Percentiles rank a stretch among this genome's conserved stretches.
Evolutionary conservation across 1,140 invertebrate genomes (phyloP).

Genomic region (Hyles euphorbiae): DNA sequence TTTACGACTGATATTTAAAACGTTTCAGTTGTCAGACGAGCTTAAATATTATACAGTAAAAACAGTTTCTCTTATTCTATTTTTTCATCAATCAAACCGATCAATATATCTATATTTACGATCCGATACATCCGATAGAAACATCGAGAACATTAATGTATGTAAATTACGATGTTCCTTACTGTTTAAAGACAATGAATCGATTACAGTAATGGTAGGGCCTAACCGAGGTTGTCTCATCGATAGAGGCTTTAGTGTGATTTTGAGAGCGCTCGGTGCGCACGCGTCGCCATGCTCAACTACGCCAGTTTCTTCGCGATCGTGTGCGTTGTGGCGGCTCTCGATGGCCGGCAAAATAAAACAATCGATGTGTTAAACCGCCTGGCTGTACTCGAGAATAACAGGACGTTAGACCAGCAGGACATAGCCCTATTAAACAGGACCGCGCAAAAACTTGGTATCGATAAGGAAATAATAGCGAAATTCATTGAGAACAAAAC

Average conservation of each 20-base stretch:
- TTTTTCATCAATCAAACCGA: no score
- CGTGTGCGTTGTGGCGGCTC: conserved; percentile 34
- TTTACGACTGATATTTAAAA: no score
- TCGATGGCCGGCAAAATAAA: conserved; percentile 15
- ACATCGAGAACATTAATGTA: neutral
- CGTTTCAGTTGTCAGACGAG: no score
- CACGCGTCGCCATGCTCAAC: conserved; percentile 46
- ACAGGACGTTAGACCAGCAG: conserved; percentile 33
- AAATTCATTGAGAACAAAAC: conserved; percentile 40
- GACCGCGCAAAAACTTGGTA: conserved; percentile 39
- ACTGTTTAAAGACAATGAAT: conserved; percentile 33
- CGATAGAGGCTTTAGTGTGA: conserved; percentile 49
- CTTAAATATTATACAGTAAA: no score
- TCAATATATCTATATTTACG: no score
- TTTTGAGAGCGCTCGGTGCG: conserved; percentile 48
- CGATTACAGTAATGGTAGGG: conserved; percentile 36
- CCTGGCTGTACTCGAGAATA: conserved; percentile 34
- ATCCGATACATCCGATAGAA: neutral
- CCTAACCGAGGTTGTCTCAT: conserved; percentile 17
- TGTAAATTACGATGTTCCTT: neutral
- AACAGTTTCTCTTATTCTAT: no score
- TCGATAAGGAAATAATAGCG: conserved; percentile 42
- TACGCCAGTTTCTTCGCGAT: conserved; percentile 36
- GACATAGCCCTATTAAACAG: conserved; percentile 36
- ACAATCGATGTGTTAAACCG: conserved; percentile 42